These are phyloP conservation scores for Nesidiocoris tenuis DNA, from an alignment of 2,888 invertebrate genomes.

Conservation along the genomic window DNA sequence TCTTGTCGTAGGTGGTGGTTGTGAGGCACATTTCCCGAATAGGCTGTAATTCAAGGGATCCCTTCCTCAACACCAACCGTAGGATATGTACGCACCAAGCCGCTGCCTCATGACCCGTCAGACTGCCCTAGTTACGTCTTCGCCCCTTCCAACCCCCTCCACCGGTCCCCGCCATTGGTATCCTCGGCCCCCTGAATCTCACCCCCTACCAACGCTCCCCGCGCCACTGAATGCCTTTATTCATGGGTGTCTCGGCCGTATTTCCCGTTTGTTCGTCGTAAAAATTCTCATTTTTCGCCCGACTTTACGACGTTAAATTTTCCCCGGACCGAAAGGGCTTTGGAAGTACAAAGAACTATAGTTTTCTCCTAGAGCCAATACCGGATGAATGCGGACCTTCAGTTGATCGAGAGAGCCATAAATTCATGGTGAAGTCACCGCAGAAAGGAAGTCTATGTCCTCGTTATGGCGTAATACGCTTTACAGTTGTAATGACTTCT, in stretches of 20 bases:
- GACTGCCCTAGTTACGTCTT: constrained; percentile 15
- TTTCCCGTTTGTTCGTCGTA: constrained; percentile 7
- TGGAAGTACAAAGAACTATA: not conserved
- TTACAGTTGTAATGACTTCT: not conserved
- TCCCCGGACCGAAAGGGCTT: not conserved
- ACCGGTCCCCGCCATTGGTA: no score
- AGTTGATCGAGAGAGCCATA: not conserved
- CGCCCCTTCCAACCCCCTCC: not conserved
- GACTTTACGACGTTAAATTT: not conserved
- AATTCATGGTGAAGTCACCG: not conserved
- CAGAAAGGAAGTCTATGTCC: not conserved
- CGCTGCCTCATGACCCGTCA: not conserved
- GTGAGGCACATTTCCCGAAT: constrained; percentile 6
- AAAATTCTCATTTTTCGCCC: not conserved
- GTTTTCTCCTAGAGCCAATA: not conserved
- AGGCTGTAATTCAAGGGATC: constrained; percentile 22
- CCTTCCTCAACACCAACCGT: not conserved
- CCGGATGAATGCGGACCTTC: not conserved
- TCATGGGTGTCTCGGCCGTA: constrained; percentile 7
- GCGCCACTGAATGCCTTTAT: not conserved
- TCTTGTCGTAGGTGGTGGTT: not conserved
- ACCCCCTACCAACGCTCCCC: not conserved
- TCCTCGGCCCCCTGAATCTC: no score
- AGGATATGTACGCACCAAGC: not conserved
- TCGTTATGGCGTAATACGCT: not conserved